phyloP scores from a whole-genome alignment of 2,797 vertebrate genomes.

The Micropoecilia bifurca region DNA sequence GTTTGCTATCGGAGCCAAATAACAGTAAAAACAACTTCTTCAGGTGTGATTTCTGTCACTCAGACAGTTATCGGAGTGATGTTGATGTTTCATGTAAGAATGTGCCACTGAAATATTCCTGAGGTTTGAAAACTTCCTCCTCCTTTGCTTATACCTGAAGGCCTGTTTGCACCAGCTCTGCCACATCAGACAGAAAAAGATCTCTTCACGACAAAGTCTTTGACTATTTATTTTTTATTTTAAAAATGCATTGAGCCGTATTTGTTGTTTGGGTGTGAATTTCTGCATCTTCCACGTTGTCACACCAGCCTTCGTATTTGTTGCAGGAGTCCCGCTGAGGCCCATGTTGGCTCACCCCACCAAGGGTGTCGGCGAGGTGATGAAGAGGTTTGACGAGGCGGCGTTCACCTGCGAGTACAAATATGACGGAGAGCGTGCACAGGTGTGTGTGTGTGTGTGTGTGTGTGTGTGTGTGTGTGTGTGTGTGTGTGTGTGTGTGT shows the following conservation, averaged over 20 bases:
- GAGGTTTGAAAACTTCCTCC: conserved; percentile 5
- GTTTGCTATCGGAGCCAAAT: conserved; percentile 44
- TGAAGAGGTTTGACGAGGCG: conserved; percentile 91
- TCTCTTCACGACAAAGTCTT: conserved; percentile 14
- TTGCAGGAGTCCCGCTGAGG: conserved; percentile 86
- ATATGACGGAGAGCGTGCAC: conserved; percentile 91
- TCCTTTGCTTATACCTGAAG: conserved; percentile 23
- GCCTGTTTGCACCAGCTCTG: conserved; percentile 1
- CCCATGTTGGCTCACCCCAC: conserved; percentile 94
- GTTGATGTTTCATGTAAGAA: conserved; percentile 41
- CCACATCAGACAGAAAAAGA: not conserved
- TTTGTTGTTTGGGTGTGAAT: not conserved
- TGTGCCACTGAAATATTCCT: conserved; percentile 28
- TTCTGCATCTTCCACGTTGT: not conserved
- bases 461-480: conserved; percentile 37
- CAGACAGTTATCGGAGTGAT: conserved; percentile 53
- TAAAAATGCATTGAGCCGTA: conserved; percentile 29
- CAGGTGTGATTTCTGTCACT: conserved; percentile 30
- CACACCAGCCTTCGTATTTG: not conserved
- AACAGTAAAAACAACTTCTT: conserved; percentile 44
- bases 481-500: conserved; percentile 56
- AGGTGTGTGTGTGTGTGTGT: conserved; percentile 66
- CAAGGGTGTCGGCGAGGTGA: conserved; percentile 87
- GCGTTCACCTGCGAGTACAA: conserved; percentile 95
- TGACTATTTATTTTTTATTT: conserved; percentile 18